Evolutionary conservation across 1,140 invertebrate species (phyloP).

Genomic region (Drosophila sulfurigaster): DNA sequence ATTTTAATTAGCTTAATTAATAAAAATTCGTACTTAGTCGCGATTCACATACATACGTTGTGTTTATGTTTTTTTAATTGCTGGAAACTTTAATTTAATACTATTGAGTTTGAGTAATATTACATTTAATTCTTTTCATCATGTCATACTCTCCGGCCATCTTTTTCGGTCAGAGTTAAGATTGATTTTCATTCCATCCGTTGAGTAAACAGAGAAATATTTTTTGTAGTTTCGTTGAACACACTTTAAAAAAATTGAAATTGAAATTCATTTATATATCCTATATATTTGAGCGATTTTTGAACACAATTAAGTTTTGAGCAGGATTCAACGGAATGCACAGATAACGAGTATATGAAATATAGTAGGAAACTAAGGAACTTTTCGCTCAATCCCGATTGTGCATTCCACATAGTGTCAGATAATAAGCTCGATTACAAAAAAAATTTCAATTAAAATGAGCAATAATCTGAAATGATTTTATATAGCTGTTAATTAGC

Average conservation of each 20-base stretch:
- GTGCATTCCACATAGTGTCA: slow-evolving; percentile 22
- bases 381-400: slow-evolving; percentile 10
- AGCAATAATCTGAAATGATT: slow-evolving; percentile 8
- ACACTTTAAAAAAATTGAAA: slow-evolving; percentile 47
- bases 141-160: slow-evolving; percentile 10
- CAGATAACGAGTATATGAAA: not conserved
- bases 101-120: slow-evolving; percentile 75
- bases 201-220: not conserved
- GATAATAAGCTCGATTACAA: slow-evolving; percentile 30
- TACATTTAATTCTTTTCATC: slow-evolving; percentile 42
- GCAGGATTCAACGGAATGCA: slow-evolving; percentile 34
- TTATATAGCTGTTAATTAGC: slow-evolving; percentile 1
- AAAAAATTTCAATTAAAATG: slow-evolving; percentile 1
- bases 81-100: slow-evolving; percentile 67
- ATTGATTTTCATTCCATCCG: not conserved
- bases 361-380: slow-evolving; percentile 17
- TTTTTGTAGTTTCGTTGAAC: slow-evolving; percentile 18
- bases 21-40: slow-evolving; percentile 81
- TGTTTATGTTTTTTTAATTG: slow-evolving; percentile 54
- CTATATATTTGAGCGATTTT: slow-evolving; percentile 67
- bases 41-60: slow-evolving; percentile 72
- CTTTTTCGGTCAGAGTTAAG: slow-evolving; percentile 3
- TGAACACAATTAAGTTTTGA: slow-evolving; percentile 72
- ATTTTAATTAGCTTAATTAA: slow-evolving; percentile 75
- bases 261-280: slow-evolving; percentile 19